Evolutionary conservation across 2,888 invertebrate genomes (phyloP), one percentile per base, ranked within the genome.

Genomic region (Mactromeris polynyma): DNA sequence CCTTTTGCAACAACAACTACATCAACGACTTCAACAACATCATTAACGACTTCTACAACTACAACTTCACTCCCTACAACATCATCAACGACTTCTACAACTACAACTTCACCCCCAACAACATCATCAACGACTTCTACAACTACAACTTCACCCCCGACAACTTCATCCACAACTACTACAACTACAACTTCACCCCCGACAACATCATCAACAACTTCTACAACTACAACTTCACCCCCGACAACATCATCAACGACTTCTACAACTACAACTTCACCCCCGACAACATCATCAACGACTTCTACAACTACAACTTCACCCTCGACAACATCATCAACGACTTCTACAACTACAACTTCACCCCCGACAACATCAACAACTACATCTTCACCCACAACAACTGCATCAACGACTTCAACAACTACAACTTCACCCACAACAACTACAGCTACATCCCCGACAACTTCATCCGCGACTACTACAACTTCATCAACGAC

Each of bases 281-380:
- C 54, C 14, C 38, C 85, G 0, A n/a, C 46, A 1, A 77, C 82
- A 19, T 54, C 33, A 26, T 38, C 82, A 19, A 33, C 83, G 4
- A 14, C 69, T 31, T 17, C 38, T 2, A 26, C 85, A n/a, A 26
- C 81, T 1, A 33, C 69, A n/a, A 81, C 81, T 2, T 0, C 80
- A 0, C 9, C 64, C 0, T n/a, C 80, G 40, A 36, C 85, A 21
- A 64, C 80, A 0, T 31, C 81, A n/a, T 42, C 85, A 26, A 46
- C 79, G 17, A 82, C 82, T 40, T 40, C 87, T 40, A 17, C 64
- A n/a, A 79, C 83, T 7, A 86, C 86, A 36, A 36, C 26, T 9
- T 4, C 80, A 21, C 33, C 83, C 31, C 0, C 73, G 26, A 14
- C 64, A 14, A 73, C 85, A 9, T 19, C 81, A 46, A 42, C 54